Base-by-base conservation (phyloP, 2,797 vertebrate species). In the Lacerta viridis region DNA sequence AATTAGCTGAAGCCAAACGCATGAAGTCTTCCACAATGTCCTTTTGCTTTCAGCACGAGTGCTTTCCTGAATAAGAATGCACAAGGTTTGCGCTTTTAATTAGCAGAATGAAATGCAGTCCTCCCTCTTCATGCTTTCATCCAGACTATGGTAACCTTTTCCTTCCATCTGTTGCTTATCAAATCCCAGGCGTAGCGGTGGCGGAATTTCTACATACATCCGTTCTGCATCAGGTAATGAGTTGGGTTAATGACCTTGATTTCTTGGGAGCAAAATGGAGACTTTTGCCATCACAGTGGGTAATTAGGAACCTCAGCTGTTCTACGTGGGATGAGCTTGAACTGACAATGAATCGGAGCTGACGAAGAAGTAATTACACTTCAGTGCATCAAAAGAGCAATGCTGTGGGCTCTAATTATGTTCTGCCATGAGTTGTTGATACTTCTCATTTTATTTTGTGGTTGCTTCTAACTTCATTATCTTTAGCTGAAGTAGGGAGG, bases 231-330 rank as follows among this genome's bases (percentile, higher is more conserved):
- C 92, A 88, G 59, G 4, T 92, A 94, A 92, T 93, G 93, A 95
- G 81, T 93, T 93, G 92, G 80, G 91, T 95, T 96, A 96, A 96
- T 93, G 94, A 90, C 80, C 80, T 71, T 85, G 78, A 92, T 93
- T 95, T 91, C 92, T 92, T 2, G 0, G 87, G 93, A 94, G 89
- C 86, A 94, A 95, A 95, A 2, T 86, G 92, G 92, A 95, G 87
- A 78, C 91, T 95, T 94, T 93, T 0, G 6, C 90, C 90, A 92
- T 88, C 92, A 88, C 86, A 89, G 89, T 90, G 88, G 92, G 90
- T 94, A 95, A 96, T 96, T 96, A 95, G 90, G 90, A 90, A 94
- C 89, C 94, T 96, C 93, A 95, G 92, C 94, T 95, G 90, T 91
- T 96, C 93, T 91, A 76, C 15, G 23, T 25, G 17, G 87, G 91